phyloP scores from a whole-genome alignment of 1,140 invertebrate species.

The Drosophila elegans region DNA sequence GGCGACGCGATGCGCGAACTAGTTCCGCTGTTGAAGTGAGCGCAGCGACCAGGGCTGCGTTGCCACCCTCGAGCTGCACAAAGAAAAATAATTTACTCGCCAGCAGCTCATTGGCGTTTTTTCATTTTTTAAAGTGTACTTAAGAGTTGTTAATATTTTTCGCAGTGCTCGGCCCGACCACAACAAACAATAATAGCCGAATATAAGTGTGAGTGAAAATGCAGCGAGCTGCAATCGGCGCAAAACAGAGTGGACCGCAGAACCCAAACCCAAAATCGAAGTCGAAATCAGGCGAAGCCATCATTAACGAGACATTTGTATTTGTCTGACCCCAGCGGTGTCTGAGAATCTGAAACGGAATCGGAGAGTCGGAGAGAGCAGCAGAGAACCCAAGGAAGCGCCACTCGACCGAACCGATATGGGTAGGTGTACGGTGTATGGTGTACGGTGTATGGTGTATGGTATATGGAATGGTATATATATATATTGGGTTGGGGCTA shows the following conservation, averaged over 20 bases:
- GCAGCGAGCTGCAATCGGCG: constrained; percentile 40
- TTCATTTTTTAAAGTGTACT: constrained; percentile 56
- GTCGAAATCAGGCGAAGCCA: constrained; percentile 42
- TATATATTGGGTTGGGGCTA: constrained; percentile 10
- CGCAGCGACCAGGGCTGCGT: constrained; percentile 44
- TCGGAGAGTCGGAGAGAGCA: constrained; percentile 18
- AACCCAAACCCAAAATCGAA: constrained; percentile 9
- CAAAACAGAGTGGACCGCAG: constrained; percentile 37
- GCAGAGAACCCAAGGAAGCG: constrained; percentile 40
- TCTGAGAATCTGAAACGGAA: constrained; percentile 24
- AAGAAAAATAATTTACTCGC: constrained; percentile 56
- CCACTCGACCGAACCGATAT: constrained; percentile 36
- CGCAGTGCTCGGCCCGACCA: constrained; percentile 44
- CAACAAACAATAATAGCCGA: constrained; percentile 55
- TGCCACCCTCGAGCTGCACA: constrained; percentile 43
- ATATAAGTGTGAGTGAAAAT: constrained; percentile 52
- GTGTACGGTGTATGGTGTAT: constrained; percentile 1
- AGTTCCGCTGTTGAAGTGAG: constrained; percentile 11
- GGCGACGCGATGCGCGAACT: constrained; percentile 13
- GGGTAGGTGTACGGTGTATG: constrained; percentile 27
- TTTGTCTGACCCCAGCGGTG: constrained; percentile 43
- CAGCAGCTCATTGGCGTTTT: constrained; percentile 43
- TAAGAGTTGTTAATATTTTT: constrained; percentile 57
- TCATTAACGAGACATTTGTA: constrained; percentile 46
- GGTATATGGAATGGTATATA: background rate